Conservation (phyloP, 2,797 vertebrate genomes). For the Acridotheres tristis region DNA sequence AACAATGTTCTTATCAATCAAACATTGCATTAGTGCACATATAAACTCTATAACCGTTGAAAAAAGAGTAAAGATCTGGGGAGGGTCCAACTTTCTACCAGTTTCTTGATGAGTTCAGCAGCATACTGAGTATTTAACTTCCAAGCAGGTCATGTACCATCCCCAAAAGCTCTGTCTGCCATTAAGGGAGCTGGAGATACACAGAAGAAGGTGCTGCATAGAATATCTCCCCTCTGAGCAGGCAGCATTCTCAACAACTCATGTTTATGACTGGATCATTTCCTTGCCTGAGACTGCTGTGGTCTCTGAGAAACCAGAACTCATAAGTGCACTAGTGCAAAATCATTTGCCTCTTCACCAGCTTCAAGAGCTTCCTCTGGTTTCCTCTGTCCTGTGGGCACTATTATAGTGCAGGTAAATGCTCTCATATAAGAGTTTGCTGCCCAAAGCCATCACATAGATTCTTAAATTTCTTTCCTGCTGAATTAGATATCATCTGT, state of each 20-base stretch:
- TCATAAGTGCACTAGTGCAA: background rate
- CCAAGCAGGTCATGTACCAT: background rate
- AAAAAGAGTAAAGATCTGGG: background rate
- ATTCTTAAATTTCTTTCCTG: background rate
- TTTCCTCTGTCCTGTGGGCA: background rate
- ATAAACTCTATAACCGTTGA: background rate
- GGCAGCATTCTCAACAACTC: background rate
- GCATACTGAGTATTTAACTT: background rate
- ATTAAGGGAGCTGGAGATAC: background rate
- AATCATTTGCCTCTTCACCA: background rate
- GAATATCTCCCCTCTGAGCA: background rate
- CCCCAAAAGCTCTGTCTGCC: background rate
- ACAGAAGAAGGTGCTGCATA: background rate
- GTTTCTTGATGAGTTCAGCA: background rate
- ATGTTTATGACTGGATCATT: rapidly evolving
- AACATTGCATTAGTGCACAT: background rate
- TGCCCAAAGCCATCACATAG: background rate
- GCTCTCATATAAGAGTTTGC: background rate
- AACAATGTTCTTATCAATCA: background rate
- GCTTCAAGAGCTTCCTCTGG: background rate
- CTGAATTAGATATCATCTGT: background rate
- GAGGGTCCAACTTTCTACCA: background rate
- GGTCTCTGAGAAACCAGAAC: background rate
- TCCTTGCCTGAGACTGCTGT: background rate
- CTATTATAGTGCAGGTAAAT: background rate